Evolutionary conservation across 2,113 vertebrate species (phyloP), one percentile per base, ranked within the genome.

Genomic region (Phaetusa simplex): DNA sequence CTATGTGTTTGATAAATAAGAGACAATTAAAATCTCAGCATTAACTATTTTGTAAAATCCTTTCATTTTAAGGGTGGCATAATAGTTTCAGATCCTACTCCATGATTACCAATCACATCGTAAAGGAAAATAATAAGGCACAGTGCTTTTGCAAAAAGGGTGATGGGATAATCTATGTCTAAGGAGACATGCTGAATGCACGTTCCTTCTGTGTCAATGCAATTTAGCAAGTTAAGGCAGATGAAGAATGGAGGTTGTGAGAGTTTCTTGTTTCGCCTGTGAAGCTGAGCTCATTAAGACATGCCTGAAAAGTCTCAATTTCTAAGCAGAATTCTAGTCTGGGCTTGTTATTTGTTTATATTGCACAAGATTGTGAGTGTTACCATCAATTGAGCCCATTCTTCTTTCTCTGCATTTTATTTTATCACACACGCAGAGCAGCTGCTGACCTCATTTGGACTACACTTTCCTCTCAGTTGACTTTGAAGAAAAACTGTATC

Each of bases 401-500:
- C 66, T 91, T 91, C 96, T 96, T 74, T 24, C 58, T 40, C 59
- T 94, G 42, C 23, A 21, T 96, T 96, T 96, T 95, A 70, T 96
- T 95, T 93, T 74, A 87, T 95, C 93, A 92, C 66, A 93, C 73
- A 58, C 53, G 86, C 36, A n/a, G 43, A 64, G 32, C 10, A 94
- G 38, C 42, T 11, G 3, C 58, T 97, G 96, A 97, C 95, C 94
- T 97, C 96, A 97, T 96, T 90, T 94, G 92, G 92, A 91, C 94
- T 74, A 95, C 52, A 49, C 72, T 92, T 95, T 96, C 88, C 94
- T 73, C 92, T 94, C 82, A 72, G 66, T 19, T 97, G 94, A 96
- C 96, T 97, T 94, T 94, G 94, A 97, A 92, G 81, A 97, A 97
- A 98, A 97, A 94, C 93, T 81, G 77, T 23, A 97, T 91, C 91